Percentiles rank a stretch among this genome's conserved stretches.
Evolutionary conservation across 1,140 invertebrate species (phyloP).

Genomic region (Drosophila bifasciata): DNA sequence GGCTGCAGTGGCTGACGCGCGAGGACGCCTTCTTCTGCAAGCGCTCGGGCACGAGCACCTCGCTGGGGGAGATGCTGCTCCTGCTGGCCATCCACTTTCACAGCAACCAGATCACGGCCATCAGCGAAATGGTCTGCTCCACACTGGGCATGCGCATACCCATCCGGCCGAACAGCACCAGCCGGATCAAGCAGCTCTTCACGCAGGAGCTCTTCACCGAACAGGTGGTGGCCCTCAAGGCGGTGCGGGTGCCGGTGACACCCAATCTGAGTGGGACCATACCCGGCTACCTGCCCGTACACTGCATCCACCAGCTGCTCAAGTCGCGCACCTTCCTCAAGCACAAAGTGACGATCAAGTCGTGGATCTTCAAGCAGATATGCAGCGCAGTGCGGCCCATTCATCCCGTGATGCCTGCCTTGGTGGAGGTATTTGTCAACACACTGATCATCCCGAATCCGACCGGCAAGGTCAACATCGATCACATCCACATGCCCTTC

Average conservation of each 20-base stretch:
- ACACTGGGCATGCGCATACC: slow-evolving; percentile 98
- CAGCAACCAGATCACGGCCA: slow-evolving; percentile 95
- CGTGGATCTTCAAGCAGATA: slow-evolving; percentile 98
- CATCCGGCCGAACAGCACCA: slow-evolving; percentile 95
- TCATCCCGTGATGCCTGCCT: slow-evolving; percentile 95
- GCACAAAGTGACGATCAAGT: slow-evolving; percentile 96
- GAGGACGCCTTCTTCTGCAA: slow-evolving; percentile 95
- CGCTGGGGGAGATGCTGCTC: slow-evolving; percentile 98
- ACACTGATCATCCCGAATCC: slow-evolving; percentile 93
- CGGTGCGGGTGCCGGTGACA: slow-evolving; percentile 97
- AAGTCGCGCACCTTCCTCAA: slow-evolving; percentile 98
- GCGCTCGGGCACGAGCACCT: slow-evolving; percentile 91
- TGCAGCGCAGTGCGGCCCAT: slow-evolving; percentile 93
- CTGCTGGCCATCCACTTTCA: slow-evolving; percentile 99
- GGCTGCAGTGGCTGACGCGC: slow-evolving; percentile 96
- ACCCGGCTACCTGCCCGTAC: slow-evolving; percentile 96
- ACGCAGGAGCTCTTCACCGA: slow-evolving; percentile 99
- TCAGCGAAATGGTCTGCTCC: slow-evolving; percentile 96
- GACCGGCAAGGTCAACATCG: slow-evolving; percentile 82
- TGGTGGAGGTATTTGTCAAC: slow-evolving; percentile 98
- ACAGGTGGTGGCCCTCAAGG: slow-evolving; percentile 97
- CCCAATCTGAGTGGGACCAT: slow-evolving; percentile 94
- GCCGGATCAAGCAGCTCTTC: slow-evolving; percentile 96
- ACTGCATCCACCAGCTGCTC: slow-evolving; percentile 98
- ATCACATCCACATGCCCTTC: slow-evolving; percentile 95